A percentile compares a stretch with the other conserved stretches of the same genome.
phyloP scores from a whole-genome alignment of 2,113 vertebrate genomes.

The Cyprinodon variegatus region DNA sequence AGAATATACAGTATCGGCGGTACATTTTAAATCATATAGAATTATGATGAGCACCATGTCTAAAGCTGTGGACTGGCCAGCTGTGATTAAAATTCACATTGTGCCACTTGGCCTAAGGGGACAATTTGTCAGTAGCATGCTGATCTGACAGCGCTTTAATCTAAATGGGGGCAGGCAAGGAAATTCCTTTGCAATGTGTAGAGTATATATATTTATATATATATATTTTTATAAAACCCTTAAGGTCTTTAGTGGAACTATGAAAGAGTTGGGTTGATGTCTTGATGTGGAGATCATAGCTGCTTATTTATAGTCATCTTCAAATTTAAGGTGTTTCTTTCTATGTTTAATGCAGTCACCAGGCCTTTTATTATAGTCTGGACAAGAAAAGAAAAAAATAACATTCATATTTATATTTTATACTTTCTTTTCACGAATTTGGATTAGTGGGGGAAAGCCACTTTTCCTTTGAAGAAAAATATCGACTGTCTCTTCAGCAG shows the following conservation, averaged over 20 bases:
- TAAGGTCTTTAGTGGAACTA: constrained; percentile 42
- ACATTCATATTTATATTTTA: constrained; percentile 53
- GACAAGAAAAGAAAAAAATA: background rate
- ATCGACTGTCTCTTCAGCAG: constrained; percentile 27
- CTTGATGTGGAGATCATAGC: constrained; percentile 15
- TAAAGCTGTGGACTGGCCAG: constrained; percentile 20
- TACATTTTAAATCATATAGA: background rate
- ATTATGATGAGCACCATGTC: constrained; percentile 8
- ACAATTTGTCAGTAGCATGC: constrained; percentile 85
- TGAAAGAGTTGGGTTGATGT: constrained; percentile 7
- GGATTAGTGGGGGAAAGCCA: constrained; percentile 42
- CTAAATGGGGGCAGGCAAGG: constrained; percentile 77
- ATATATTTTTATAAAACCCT: constrained; percentile 36
- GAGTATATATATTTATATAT: background rate
- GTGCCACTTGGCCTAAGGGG: constrained; percentile 74
- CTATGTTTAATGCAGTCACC: constrained; percentile 31
- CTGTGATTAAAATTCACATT: constrained; percentile 83
- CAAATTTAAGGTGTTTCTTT: constrained; percentile 42
- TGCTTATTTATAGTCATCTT: constrained; percentile 16
- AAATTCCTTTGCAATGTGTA: constrained; percentile 84
- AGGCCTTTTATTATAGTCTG: constrained; percentile 11
- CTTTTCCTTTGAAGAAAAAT: constrained; percentile 46
- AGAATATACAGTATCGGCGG: background rate
- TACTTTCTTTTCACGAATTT: constrained; percentile 48
- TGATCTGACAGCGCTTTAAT: constrained; percentile 87